Evolutionary conservation across 2,888 invertebrate genomes (phyloP).

Genomic region (Seladonia tumulorum): DNA sequence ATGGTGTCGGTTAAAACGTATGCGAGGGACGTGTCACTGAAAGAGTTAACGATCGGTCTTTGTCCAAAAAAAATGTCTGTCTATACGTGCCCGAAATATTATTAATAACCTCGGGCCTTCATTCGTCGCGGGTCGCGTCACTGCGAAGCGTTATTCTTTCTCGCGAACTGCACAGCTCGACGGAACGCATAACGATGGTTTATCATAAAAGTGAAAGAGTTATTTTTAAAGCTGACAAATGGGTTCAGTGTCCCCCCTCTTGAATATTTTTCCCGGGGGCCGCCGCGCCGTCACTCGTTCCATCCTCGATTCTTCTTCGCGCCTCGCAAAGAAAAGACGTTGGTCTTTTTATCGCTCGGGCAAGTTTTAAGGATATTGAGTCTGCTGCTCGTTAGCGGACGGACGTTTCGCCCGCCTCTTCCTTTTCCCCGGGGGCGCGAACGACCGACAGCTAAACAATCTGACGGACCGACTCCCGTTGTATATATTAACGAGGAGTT

Average conservation of each 20-base stretch:
- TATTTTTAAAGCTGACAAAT: conserved; percentile 64
- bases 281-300: conserved; percentile 22
- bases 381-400: conserved; percentile 57
- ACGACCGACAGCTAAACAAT: conserved; percentile 61
- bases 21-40: too few relatives aligned
- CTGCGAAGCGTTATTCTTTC: conserved; percentile 34
- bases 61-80: conserved; percentile 28
- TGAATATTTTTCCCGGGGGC: conserved; percentile 49
- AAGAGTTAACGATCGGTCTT: not conserved
- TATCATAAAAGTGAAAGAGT: conserved; percentile 63
- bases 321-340: conserved; percentile 44
- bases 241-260: conserved; percentile 55
- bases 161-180: conserved; percentile 30
- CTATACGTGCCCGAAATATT: conserved; percentile 45
- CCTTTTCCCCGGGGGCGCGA: conserved; percentile 36
- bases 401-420: conserved; percentile 41
- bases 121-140: conserved; percentile 10
- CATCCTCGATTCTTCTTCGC: conserved; percentile 22
- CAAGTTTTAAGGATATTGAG: conserved; percentile 56
- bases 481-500: conserved; percentile 64
- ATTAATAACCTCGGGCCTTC: conserved; percentile 32
- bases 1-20: too few relatives aligned
- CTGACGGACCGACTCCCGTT: conserved; percentile 41
- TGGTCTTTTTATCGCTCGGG: conserved; percentile 50
- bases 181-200: conserved; percentile 44